Evolutionary conservation across 2,888 invertebrate genomes (phyloP), one percentile per base, ranked within the genome.

Genomic region (Ochropleura plecta): DNA sequence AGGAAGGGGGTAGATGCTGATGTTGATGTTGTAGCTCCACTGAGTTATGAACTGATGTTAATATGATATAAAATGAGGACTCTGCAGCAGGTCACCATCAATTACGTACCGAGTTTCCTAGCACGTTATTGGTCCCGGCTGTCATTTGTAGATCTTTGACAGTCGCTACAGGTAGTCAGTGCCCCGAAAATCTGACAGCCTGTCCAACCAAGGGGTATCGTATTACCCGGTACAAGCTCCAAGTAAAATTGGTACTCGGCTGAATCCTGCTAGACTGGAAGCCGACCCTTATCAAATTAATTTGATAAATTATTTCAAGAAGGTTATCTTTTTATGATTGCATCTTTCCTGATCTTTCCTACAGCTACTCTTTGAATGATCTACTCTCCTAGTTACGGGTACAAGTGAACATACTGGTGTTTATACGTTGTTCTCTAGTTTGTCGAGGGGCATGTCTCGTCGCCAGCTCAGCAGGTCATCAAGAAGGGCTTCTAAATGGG

Each of bases 401-500:
- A 85, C 83, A 57, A 72, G 72, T 64, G 42, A 63, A 70, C 40
- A 7, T 70, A 66, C 30, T 71, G 48, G 9, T 49, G 73, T 84
- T 84, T 89, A 88, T 20, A 85, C 85, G 81, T 90, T 90, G 14
- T 86, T 86, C 14, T 88, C 85, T 2, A 89, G 76, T 6, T 81
- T 44, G 81, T 86, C 68, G 49, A 79, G 70, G 74, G 86, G 57
- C 78, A 81, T 62, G 40, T 92, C 92, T 49, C 93, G 93, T 69
- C 95, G 92, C 98, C 98, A 98, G 79, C 96, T 97, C 5, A 97
- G 92, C 51, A 98, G 93, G 86, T 98, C 98, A 89, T 98, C 98
- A 8, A 99, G 94, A n/a, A 99, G 94, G 10, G 97, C 96, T 83
- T 98, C 97, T 94, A 99, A 97, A 73, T 97, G 97, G 1, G 98